Base-by-base conservation (phyloP, 2,113 vertebrate species). In the Chelonoidis abingdonii region DNA sequence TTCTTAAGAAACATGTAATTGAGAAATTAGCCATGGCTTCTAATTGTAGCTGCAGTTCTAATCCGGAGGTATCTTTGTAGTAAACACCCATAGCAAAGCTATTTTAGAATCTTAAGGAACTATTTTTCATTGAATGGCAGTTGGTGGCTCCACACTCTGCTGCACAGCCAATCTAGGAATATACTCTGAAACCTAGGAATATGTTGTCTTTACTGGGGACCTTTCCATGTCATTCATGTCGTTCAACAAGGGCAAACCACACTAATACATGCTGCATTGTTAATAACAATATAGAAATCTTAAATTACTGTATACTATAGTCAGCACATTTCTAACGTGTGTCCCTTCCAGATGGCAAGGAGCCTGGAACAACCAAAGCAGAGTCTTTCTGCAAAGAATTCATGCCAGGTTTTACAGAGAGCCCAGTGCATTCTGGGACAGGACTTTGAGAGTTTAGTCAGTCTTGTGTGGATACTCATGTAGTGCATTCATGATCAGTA, bases 291-390 rank as follows among this genome's bases (percentile, higher is more conserved):
- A 79, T 0, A 80, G 75, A 81, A 44, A 54, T 88, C 83, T 92
- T 89, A 92, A 80, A 35, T 93, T 93, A 93, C 57, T 87, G 29
- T 53, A 49, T 29, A 17, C 44, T 27, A 76, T 0, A 82, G 84
- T 87, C 87, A 94, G 94, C 87, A 79, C n/a, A 75, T 57, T 47
- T 88, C 83, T 47, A 78, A 47, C 3, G 7, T 0, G 22, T 13
- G 21, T 16, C 69, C 87, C 44, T 84, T 95, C 94, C 92, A 96
- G 89, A 87, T 90, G 83, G 86, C 35, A 72, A 91, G 81, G 54
- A 44, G 56, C 82, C 38, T 80, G 81, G 49, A 83, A 75, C 80
- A 94, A 96, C 92, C 93, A 97, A 93, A 94, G 94, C 94, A 97
- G 95, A 95, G 93, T 90, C 86, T 96, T 97, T 92, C 81, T 92